Base-by-base conservation (phyloP, 1,140 invertebrate species). In the Diabrotica virgifera region DNA sequence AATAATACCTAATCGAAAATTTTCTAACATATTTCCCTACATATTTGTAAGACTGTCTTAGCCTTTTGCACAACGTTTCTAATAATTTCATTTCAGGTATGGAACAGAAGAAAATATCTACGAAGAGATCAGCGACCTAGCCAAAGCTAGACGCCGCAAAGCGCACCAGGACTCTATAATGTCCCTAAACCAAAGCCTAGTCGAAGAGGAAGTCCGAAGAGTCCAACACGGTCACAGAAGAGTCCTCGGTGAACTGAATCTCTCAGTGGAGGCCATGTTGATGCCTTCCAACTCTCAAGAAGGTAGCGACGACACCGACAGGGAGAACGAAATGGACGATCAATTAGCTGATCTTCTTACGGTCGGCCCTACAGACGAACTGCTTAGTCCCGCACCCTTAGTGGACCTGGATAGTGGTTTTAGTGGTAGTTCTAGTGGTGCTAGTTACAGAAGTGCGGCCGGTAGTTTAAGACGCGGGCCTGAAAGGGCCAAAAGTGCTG, bases 41-140 rank as follows among this genome's bases (percentile, higher is more conserved):
- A 24, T 24, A 24, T 24, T 24, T 24, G 24, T 24, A 24, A 24
- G 24, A 24, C 24, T 24, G 24, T 24, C 24, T 24, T 24, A 24
- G 24, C 24, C 24, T 24, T 24, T 24, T 24, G 1, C 24, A 24
- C 24, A 24, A 24, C 24, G 1, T 24, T 55, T 55, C 24, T 10
- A 55, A 12, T 55, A 6, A 38, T 9, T 13, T 38, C 12, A 5
- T 52, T 52, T 10, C 9, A 63, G 89, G 64, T 91, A 92, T 72
- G 90, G 90, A 14, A 91, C 89, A 10, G 88, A 90, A 76, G 91
- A 94, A 80, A 94, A 94, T 77, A 92, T 94, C 75, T 94, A 94
- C 76, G 91, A 93, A 80, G 91, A 94, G 82, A 93, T 94, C 72
- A 89, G 84, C 62, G 85, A 87, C 63, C 83, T 82, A 66, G 80